Conservation (phyloP, 1,140 invertebrate species). For the Lethrus apterus region DNA sequence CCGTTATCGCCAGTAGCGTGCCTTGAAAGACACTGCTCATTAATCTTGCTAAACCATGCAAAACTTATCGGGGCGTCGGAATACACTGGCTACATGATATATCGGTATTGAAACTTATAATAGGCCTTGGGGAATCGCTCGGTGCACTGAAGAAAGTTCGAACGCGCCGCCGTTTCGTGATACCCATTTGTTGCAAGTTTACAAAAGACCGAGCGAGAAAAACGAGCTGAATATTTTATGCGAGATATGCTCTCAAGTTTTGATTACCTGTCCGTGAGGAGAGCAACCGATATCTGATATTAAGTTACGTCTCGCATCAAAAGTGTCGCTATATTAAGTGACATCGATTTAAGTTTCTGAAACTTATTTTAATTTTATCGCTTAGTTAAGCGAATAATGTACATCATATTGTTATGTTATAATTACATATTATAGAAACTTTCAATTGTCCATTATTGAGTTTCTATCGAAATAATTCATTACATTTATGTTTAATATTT, state of each 20-base stretch:
- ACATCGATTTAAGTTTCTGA: too few relatives aligned
- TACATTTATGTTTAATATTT: too few relatives aligned
- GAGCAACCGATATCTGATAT: too few relatives aligned
- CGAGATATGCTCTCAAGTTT: slow-evolving; percentile 23
- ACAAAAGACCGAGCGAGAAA: slow-evolving; percentile 29
- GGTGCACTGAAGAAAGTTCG: slow-evolving; percentile 23
- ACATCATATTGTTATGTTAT: too few relatives aligned
- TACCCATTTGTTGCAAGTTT: slow-evolving; percentile 30
- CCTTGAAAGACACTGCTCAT: slow-evolving; percentile 39
- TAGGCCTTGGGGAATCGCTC: slow-evolving; percentile 37
- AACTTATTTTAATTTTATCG: too few relatives aligned
- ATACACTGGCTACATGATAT: slow-evolving; percentile 36
- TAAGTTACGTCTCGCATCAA: too few relatives aligned
- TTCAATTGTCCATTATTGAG: too few relatives aligned
- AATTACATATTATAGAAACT: too few relatives aligned
- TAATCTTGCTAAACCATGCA: slow-evolving; percentile 43
- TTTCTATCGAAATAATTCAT: too few relatives aligned
- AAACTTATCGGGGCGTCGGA: slow-evolving; percentile 36
- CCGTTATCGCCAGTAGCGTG: slow-evolving; percentile 14
- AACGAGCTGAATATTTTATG: slow-evolving; percentile 31
- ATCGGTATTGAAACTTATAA: slow-evolving; percentile 42
- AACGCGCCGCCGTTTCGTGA: slow-evolving; percentile 18
- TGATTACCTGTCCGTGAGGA: slow-evolving; percentile 29
- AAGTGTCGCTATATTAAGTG: too few relatives aligned
- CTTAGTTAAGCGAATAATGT: too few relatives aligned